These are phyloP conservation scores for Aphidoletes aphidimyza DNA, from an alignment of 2,888 invertebrate genomes.

Conservation along the genomic window DNA sequence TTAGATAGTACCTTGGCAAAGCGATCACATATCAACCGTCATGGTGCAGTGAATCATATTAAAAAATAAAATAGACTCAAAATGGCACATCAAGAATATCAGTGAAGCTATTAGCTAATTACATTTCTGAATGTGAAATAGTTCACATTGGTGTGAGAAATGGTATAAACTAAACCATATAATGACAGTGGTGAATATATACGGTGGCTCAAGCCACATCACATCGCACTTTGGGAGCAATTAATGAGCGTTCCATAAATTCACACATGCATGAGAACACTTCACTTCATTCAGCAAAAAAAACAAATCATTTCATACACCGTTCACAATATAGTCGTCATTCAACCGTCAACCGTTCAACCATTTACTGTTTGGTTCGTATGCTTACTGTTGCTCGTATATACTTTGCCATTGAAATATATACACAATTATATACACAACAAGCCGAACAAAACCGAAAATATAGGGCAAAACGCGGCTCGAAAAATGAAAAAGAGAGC, in stretches of 20 bases:
- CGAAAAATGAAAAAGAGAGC: neutral
- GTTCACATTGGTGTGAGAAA: no score
- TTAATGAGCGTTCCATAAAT: slow-evolving; percentile 10
- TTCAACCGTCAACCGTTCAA: neutral
- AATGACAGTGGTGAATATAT: neutral
- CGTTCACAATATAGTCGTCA: neutral
- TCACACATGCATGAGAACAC: slow-evolving; percentile 38
- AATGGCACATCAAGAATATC: neutral
- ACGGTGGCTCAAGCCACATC: slow-evolving; percentile 9
- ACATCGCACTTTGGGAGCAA: slow-evolving; percentile 15
- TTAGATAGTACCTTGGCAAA: no score
- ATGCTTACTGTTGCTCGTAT: slow-evolving; percentile 1
- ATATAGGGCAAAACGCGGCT: neutral
- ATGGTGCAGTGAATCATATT: no score
- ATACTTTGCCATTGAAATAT: no score
- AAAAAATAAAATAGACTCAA: no score
- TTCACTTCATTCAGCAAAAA: slow-evolving; percentile 3
- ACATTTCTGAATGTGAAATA: no score
- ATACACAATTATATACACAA: no score
- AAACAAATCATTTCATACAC: neutral
- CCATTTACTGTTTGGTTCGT: neutral
- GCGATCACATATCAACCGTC: no score
- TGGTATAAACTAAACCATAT: neutral
- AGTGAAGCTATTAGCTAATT: slow-evolving; percentile 24
- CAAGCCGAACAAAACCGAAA: neutral